A percentile compares a stretch with the other conserved stretches of the same genome.
Evolutionary conservation across 2,888 invertebrate genomes (phyloP).

Genomic region (Taphrorychus bicolor): DNA sequence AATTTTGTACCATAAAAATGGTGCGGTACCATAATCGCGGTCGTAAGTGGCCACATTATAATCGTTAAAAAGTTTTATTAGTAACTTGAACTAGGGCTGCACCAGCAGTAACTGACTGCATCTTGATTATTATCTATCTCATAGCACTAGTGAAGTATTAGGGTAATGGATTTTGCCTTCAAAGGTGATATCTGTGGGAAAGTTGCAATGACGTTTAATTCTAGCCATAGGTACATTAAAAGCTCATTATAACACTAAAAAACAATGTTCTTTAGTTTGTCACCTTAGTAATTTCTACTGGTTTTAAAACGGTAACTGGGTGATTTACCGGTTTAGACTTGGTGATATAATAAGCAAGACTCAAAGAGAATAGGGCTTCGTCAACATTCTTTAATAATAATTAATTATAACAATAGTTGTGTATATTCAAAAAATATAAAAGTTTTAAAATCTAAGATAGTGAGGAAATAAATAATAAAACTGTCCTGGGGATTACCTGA

Average conservation of each 20-base stretch:
- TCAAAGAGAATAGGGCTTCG: no score
- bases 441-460: no score
- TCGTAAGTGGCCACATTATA: conserved; percentile 21
- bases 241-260: neutral
- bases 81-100: conserved; percentile 20
- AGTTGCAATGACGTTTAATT: neutral
- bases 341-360: no score
- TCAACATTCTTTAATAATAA: no score
- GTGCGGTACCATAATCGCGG: conserved; percentile 1
- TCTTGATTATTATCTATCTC: conserved; percentile 27
- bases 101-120: conserved; percentile 33
- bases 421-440: no score
- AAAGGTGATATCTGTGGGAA: conserved; percentile 1
- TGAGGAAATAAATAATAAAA: no score
- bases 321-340: no score
- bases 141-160: neutral
- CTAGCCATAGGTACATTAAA: neutral
- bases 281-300: neutral
- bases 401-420: no score
- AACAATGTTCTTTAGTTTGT: neutral
- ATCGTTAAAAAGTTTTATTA: conserved; percentile 30
- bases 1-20: conserved; percentile 13
- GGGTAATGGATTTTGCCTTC: neutral
- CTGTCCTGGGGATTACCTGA: no score
- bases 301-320: conserved; percentile 5